Conservation (phyloP, 1,140 invertebrate genomes). For the Meloidogyne chitwoodi region DNA sequence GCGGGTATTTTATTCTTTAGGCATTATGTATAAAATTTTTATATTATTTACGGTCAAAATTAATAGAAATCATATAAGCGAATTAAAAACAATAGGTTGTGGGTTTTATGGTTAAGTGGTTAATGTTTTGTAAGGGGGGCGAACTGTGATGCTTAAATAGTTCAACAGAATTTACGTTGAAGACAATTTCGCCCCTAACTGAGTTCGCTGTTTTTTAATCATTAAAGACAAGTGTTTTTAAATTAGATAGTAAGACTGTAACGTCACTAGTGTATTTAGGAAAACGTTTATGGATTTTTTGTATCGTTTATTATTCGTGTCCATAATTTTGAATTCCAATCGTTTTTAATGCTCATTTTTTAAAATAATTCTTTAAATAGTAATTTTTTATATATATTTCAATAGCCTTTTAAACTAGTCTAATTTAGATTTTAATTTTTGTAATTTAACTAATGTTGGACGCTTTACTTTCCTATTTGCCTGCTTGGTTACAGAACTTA, state of each 20-base stretch:
- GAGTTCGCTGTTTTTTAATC: background rate
- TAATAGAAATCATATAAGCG: no score
- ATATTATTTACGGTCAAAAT: no score
- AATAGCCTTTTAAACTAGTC: background rate
- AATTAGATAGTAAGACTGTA: no score
- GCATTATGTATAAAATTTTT: no score
- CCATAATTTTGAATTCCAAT: no score
- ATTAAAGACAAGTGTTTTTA: no score
- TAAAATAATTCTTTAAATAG: no score
- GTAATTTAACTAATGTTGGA: background rate
- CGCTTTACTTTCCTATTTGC: conserved; percentile 1
- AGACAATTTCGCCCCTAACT: background rate
- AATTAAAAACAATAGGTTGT: no score
- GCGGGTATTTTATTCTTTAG: background rate
- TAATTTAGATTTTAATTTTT: background rate
- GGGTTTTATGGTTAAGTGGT: background rate
- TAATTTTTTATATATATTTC: background rate
- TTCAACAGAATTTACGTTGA: background rate
- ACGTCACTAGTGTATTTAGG: no score
- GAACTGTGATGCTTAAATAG: background rate
- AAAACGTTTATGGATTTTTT: no score
- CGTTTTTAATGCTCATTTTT: no score
- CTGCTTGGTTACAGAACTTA: background rate
- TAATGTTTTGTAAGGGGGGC: background rate
- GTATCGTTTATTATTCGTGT: no score